Conservation (phyloP, 2,113 vertebrate species). For the Scatophagus argus region DNA sequence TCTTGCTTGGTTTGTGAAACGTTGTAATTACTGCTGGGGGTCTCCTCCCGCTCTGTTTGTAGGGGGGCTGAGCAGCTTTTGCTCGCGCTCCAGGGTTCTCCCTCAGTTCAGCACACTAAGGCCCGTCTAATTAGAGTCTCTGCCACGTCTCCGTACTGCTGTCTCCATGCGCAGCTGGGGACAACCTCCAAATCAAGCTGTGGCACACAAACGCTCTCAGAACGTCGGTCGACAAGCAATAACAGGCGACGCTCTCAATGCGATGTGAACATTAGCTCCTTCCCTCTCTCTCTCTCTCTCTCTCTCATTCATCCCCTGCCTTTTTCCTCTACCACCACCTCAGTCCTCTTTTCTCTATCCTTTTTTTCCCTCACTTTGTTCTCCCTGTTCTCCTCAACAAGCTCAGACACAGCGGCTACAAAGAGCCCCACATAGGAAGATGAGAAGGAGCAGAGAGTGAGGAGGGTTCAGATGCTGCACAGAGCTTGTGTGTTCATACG, state of each 20-base stretch:
- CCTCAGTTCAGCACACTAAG: constrained; percentile 83
- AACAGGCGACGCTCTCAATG: constrained; percentile 64
- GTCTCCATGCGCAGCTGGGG: constrained; percentile 82
- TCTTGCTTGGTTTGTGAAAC: constrained; percentile 85
- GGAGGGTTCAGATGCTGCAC: constrained; percentile 77
- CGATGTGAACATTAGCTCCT: constrained; percentile 65
- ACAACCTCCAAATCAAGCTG: constrained; percentile 76
- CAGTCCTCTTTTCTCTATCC: constrained; percentile 68
- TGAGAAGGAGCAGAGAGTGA: constrained; percentile 79
- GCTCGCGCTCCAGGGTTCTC: constrained; percentile 80
- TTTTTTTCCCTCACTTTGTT: constrained; percentile 72
- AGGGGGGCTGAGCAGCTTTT: constrained; percentile 77
- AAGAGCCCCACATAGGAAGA: constrained; percentile 83
- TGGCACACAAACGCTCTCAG: constrained; percentile 57
- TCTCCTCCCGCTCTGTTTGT: constrained; percentile 81
- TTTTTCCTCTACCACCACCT: constrained; percentile 60
- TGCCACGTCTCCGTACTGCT: constrained; percentile 77
- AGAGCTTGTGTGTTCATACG: constrained; percentile 65
- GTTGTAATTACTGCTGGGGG: constrained; percentile 86
- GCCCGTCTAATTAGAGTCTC: constrained; percentile 85
- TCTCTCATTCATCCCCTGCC: constrained; percentile 68
- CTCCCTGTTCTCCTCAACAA: constrained; percentile 72
- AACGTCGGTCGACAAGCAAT: constrained; percentile 48
- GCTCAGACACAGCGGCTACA: constrained; percentile 76
- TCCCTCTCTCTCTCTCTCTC: constrained; percentile 39